phyloP scores from a whole-genome alignment of 1,140 invertebrate genomes.

The Musca vetustissima region DNA sequence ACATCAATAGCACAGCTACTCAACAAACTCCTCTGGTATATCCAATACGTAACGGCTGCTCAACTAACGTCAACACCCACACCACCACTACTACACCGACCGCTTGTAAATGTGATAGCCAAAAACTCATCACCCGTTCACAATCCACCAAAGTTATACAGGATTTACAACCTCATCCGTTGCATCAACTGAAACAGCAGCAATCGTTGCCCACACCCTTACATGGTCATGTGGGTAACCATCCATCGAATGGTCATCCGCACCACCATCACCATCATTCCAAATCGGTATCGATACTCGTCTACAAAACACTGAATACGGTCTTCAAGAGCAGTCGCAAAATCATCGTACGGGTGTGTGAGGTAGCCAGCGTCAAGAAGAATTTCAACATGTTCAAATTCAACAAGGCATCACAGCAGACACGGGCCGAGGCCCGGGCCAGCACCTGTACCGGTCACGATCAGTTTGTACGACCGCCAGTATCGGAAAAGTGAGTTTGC shows the following conservation, averaged over 20 bases:
- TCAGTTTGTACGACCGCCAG: constrained; percentile 69
- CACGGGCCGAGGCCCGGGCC: constrained; percentile 64
- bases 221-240: constrained; percentile 30
- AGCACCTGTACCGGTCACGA: constrained; percentile 72
- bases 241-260: constrained; percentile 26
- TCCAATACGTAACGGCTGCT: not conserved
- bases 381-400: constrained; percentile 71
- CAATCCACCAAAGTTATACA: constrained; percentile 47
- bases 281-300: constrained; percentile 53
- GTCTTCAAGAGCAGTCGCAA: constrained; percentile 56
- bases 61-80: too few relatives aligned
- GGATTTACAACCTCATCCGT: constrained; percentile 37
- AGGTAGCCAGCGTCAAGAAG: constrained; percentile 54
- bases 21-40: not conserved
- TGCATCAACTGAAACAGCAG: constrained; percentile 53
- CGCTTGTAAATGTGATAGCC: constrained; percentile 27
- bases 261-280: constrained; percentile 40
- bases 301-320: constrained; percentile 54
- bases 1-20: constrained; percentile 21
- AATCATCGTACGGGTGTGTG: constrained; percentile 54
- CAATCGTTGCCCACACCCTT: constrained; percentile 47
- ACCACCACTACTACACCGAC: constrained; percentile 26
- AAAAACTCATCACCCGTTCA: constrained; percentile 52
- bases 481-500: constrained; percentile 59
- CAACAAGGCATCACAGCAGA: constrained; percentile 71